These are phyloP conservation scores for Euwallacea similis DNA, from an alignment of 1,140 invertebrate species.

Conservation along the genomic window DNA sequence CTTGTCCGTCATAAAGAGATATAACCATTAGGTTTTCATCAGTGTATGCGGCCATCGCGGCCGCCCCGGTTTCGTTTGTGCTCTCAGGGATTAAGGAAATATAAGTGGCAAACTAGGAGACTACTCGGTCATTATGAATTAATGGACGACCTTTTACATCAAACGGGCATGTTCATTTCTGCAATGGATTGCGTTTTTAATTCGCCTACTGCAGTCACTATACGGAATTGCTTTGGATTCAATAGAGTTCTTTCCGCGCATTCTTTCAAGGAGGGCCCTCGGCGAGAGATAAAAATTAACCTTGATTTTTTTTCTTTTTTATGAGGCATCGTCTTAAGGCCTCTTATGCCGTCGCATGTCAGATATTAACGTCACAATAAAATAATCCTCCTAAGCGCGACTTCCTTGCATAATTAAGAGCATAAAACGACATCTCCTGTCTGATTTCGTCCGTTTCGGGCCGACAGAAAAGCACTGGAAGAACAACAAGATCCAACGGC, in stretches of 20 bases:
- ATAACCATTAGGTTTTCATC: slow-evolving; percentile 56
- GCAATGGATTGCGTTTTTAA: slow-evolving; percentile 43
- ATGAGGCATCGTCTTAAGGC: background rate
- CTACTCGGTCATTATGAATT: slow-evolving; percentile 55
- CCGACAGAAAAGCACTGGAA: background rate
- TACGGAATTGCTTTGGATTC: background rate
- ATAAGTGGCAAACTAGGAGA: slow-evolving; percentile 54
- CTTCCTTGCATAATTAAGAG: background rate
- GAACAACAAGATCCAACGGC: background rate
- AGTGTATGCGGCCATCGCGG: slow-evolving; percentile 50
- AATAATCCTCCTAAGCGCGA: slow-evolving; percentile 1
- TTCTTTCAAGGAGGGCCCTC: background rate
- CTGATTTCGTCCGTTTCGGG: background rate
- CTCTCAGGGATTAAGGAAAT: slow-evolving; percentile 55
- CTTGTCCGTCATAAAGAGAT: slow-evolving; percentile 53
- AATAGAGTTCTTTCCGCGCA: background rate
- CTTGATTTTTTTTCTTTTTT: background rate
- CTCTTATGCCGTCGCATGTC: background rate
- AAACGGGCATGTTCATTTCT: slow-evolving; percentile 54
- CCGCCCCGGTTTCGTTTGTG: slow-evolving; percentile 49
- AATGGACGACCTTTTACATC: slow-evolving; percentile 55
- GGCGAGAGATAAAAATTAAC: background rate
- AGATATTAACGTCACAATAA: background rate
- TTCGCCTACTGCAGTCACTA: background rate
- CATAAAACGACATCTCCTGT: background rate